Percentiles rank a stretch among this genome's conserved stretches.
Conservation (phyloP, 2,113 vertebrate genomes). For the Aspidoscelis tigris region DNA sequence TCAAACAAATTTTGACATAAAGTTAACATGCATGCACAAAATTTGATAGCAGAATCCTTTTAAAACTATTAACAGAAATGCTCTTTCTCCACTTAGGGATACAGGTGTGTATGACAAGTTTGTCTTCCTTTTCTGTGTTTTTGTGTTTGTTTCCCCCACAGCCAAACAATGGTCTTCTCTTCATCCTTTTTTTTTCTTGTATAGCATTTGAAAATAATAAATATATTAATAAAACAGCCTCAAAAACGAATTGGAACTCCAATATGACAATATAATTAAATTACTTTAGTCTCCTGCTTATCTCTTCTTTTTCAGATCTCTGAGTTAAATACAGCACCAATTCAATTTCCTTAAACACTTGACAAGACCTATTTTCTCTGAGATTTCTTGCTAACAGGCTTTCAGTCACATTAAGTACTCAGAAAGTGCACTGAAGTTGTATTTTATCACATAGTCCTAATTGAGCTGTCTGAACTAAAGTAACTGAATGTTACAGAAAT, state of each 20-base stretch:
- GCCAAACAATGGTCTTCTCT: neutral
- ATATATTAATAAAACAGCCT: constrained; percentile 55
- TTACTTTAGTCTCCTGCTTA: constrained; percentile 61
- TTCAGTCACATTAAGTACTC: constrained; percentile 73
- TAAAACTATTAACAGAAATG: too few species aligned
- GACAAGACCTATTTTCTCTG: constrained; percentile 69
- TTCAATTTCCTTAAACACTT: constrained; percentile 75
- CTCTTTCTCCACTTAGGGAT: neutral
- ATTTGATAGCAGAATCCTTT: too few species aligned
- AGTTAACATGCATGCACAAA: too few species aligned
- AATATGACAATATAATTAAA: constrained; percentile 66
- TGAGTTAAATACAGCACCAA: constrained; percentile 64
- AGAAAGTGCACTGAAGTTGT: constrained; percentile 69
- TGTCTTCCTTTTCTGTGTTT: too few species aligned
- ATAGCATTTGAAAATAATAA: constrained; percentile 55
- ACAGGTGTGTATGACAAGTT: constrained; percentile 7
- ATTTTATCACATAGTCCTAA: constrained; percentile 73
- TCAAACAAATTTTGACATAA: too few species aligned
- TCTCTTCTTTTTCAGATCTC: constrained; percentile 45
- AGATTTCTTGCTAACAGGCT: constrained; percentile 72
- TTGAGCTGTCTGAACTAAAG: constrained; percentile 76
- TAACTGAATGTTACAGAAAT: constrained; percentile 71
- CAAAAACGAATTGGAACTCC: constrained; percentile 41
- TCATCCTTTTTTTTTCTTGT: neutral
- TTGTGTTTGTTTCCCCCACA: too few species aligned